Evolutionary conservation across 2,888 invertebrate species (phyloP).

Genomic region (Cheilosia scutellata): DNA sequence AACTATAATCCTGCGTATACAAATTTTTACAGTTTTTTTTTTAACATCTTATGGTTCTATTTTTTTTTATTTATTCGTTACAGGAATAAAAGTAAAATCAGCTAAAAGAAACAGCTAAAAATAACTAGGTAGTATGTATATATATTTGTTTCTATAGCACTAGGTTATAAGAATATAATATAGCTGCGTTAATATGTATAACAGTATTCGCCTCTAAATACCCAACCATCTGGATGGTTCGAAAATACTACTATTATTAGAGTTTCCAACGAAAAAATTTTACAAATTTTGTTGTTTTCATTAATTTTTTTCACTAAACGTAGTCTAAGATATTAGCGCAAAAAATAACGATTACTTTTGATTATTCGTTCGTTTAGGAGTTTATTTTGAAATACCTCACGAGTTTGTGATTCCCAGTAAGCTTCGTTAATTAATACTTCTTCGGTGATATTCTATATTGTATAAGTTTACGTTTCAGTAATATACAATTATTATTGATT

Average conservation of each 20-base stretch:
- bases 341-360: slow-evolving; percentile 76
- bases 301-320: slow-evolving; percentile 66
- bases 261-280: slow-evolving; percentile 47
- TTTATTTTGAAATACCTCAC: slow-evolving; percentile 90
- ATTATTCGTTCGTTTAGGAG: slow-evolving; percentile 72
- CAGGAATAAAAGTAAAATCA: slow-evolving; percentile 6
- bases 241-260: slow-evolving; percentile 61
- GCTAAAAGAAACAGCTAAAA: slow-evolving; percentile 28
- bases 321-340: slow-evolving; percentile 75
- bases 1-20: slow-evolving; percentile 23
- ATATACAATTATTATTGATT: slow-evolving; percentile 61
- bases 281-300: slow-evolving; percentile 40
- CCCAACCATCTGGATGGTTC: slow-evolving; percentile 53
- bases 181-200: slow-evolving; percentile 62
- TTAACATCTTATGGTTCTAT: slow-evolving; percentile 12
- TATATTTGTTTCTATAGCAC: slow-evolving; percentile 70
- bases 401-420: slow-evolving; percentile 95
- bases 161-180: slow-evolving; percentile 54
- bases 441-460: slow-evolving; percentile 96
- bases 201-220: slow-evolving; percentile 58
- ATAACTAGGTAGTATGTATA: slow-evolving; percentile 23
- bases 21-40: slow-evolving; percentile 36
- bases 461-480: slow-evolving; percentile 70
- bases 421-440: slow-evolving; percentile 97
- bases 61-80: slow-evolving; percentile 2